These are phyloP conservation scores for Zygothrica quintamaculata DNA, from an alignment of 2,888 invertebrate species.

Conservation along the genomic window DNA sequence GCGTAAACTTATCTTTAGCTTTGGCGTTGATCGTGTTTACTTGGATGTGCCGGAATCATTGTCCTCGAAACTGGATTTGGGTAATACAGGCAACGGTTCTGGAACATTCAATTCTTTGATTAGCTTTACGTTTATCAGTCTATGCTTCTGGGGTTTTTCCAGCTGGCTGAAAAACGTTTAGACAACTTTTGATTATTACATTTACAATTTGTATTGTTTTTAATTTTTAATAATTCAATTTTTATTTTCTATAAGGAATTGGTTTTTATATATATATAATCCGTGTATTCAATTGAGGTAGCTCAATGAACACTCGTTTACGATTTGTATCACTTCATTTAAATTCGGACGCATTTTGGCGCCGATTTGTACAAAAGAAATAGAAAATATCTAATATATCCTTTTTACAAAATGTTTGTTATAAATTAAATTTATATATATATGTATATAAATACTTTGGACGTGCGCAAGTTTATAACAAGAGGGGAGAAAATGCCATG, in stretches of 20 bases:
- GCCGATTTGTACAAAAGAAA: slow-evolving; percentile 26
- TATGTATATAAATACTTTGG: slow-evolving; percentile 70
- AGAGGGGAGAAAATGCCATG: slow-evolving; percentile 18
- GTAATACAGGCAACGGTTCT: slow-evolving; percentile 42
- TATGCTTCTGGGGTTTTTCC: slow-evolving; percentile 72
- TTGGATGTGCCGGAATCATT: slow-evolving; percentile 90
- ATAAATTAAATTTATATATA: slow-evolving; percentile 42
- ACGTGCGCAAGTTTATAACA: slow-evolving; percentile 62
- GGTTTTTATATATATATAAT: slow-evolving; percentile 8
- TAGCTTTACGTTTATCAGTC: slow-evolving; percentile 70
- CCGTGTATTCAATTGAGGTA: slow-evolving; percentile 12
- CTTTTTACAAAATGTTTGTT: slow-evolving; percentile 37
- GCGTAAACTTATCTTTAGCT: slow-evolving; percentile 87
- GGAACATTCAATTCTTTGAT: slow-evolving; percentile 59
- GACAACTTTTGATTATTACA: slow-evolving; percentile 1
- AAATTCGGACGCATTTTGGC: slow-evolving; percentile 8
- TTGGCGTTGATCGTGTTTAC: slow-evolving; percentile 89
- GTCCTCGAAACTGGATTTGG: slow-evolving; percentile 84
- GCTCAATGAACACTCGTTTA: slow-evolving; percentile 26
- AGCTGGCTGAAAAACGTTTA: slow-evolving; percentile 59
- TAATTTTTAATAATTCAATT: slow-evolving; percentile 29
- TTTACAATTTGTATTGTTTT: too few species aligned
- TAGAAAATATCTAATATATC: slow-evolving; percentile 40
- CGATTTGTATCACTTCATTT: slow-evolving; percentile 66
- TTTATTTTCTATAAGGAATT: slow-evolving; percentile 29